phyloP scores from a whole-genome alignment of 2,797 vertebrate species.

The Uromys caudimaculatus region DNA sequence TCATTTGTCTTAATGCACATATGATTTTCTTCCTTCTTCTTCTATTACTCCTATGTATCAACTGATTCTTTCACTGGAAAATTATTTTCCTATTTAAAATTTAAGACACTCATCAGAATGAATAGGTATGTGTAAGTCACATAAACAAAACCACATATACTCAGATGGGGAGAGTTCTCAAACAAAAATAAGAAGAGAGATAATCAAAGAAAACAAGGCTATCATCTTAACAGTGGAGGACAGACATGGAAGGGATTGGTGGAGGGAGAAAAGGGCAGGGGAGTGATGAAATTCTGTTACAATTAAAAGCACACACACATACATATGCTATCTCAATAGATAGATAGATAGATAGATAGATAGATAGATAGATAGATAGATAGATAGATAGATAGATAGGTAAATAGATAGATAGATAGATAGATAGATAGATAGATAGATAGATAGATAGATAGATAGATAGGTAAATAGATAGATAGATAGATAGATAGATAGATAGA shows the following conservation, averaged over 20 bases:
- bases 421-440: not conserved
- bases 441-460: too few species aligned
- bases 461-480: not conserved
- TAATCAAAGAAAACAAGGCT: not conserved
- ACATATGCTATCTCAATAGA: not conserved
- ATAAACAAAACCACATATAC: not conserved
- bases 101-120: not conserved
- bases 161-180: not conserved
- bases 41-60: not conserved
- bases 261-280: fast-evolving
- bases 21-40: not conserved
- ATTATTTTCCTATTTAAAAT: not conserved
- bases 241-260: not conserved
- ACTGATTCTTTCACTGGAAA: not conserved
- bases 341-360: not conserved
- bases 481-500: not conserved
- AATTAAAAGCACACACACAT: not conserved
- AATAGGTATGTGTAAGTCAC: not conserved
- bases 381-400: fast-evolving
- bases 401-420: not conserved
- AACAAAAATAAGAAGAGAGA: not conserved
- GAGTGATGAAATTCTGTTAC: not conserved
- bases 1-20: not conserved
- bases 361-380: too few species aligned
- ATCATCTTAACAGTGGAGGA: not conserved